Conservation (phyloP, 2,113 vertebrate species). For the Physeter macrocephalus region DNA sequence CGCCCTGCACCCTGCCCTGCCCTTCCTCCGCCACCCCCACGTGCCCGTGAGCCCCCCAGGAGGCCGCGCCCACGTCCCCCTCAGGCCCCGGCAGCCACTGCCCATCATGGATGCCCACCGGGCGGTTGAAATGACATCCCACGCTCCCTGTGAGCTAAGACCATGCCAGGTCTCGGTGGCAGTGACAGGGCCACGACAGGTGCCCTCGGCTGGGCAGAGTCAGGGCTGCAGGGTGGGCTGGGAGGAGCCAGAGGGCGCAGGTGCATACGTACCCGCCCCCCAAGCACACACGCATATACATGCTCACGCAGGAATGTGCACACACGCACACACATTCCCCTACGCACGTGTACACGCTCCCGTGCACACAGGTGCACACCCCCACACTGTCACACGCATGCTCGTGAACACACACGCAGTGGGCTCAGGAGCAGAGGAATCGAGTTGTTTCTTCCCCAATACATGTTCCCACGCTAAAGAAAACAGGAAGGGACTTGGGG, state of each 20-base stretch:
- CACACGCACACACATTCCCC: too few species aligned
- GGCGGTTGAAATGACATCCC: neutral
- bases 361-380: neutral
- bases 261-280: fast-evolving
- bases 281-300: fast-evolving
- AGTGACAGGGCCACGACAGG: fast-evolving
- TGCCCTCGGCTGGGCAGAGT: neutral
- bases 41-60: neutral
- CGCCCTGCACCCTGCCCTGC: neutral
- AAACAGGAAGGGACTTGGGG: constrained; percentile 59
- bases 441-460: neutral
- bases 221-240: neutral
- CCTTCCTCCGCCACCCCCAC: fast-evolving
- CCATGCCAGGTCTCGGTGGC: neutral
- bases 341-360: fast-evolving
- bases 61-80: neutral
- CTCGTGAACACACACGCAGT: too few species aligned
- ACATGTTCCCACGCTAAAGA: neutral
- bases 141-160: neutral
- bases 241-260: neutral
- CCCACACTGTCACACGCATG: too few species aligned
- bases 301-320: neutral
- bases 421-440: neutral
- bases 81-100: neutral
- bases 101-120: fast-evolving